Evolutionary conservation across 2,113 vertebrate species (phyloP).

Genomic region (Psephotus haematonotus): DNA sequence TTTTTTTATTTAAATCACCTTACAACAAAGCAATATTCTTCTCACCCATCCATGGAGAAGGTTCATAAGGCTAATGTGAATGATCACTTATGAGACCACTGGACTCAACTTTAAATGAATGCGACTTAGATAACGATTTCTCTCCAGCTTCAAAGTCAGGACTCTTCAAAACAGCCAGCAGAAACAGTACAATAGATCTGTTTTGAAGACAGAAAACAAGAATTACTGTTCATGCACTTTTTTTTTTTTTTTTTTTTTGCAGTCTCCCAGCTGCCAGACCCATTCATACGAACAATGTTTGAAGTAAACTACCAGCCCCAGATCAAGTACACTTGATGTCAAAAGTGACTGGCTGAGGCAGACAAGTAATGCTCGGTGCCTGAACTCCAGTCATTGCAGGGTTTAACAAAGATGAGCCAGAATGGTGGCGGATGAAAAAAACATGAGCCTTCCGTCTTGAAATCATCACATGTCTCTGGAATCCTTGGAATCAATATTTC

Average conservation of each 20-base stretch:
- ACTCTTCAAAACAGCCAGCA: constrained; percentile 57
- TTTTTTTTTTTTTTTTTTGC: constrained; percentile 33
- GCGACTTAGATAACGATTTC: constrained; percentile 14
- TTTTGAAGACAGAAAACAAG: constrained; percentile 65
- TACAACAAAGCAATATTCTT: background rate
- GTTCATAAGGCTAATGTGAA: constrained; percentile 38
- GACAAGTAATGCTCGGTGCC: constrained; percentile 27
- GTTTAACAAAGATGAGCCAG: constrained; percentile 31
- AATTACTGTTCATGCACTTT: constrained; percentile 60
- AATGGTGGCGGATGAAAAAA: constrained; percentile 43
- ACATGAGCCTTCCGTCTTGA: constrained; percentile 25
- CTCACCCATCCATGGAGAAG: background rate
- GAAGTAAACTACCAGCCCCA: constrained; percentile 65
- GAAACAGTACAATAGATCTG: constrained; percentile 49
- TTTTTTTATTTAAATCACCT: background rate
- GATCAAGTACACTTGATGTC: constrained; percentile 64
- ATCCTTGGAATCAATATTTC: constrained; percentile 7
- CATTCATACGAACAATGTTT: constrained; percentile 55
- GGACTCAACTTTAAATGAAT: constrained; percentile 36
- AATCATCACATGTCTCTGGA: constrained; percentile 8
- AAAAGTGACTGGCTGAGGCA: constrained; percentile 54
- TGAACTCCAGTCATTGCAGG: constrained; percentile 39
- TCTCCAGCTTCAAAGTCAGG: constrained; percentile 54
- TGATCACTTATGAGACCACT: constrained; percentile 18
- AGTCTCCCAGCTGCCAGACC: constrained; percentile 55